These are phyloP conservation scores for Molossus molossus DNA, from an alignment of 2,797 vertebrate species.

Conservation along the genomic window DNA sequence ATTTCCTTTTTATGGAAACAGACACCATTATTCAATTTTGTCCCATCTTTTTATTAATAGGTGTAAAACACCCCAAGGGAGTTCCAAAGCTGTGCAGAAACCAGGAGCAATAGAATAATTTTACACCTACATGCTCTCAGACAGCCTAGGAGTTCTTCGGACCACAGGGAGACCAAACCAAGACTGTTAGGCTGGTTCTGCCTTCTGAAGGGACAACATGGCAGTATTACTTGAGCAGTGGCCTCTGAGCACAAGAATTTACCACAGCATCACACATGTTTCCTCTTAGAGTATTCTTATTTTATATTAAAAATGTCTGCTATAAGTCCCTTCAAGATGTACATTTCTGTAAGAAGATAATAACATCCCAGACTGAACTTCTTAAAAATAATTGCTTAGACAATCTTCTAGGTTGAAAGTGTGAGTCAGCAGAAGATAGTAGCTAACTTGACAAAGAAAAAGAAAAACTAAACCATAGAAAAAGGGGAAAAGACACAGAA, in stretches of 20 bases:
- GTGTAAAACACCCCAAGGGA: slow-evolving; percentile 70
- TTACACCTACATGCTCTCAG: neutral
- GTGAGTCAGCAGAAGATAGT: neutral
- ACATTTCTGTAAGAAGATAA: neutral
- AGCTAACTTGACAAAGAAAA: neutral
- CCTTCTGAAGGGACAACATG: neutral
- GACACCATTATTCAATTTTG: slow-evolving; percentile 85
- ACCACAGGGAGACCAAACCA: neutral
- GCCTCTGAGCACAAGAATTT: neutral
- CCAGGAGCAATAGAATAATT: slow-evolving; percentile 55
- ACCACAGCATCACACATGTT: neutral
- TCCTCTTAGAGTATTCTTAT: neutral
- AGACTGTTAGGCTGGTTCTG: neutral
- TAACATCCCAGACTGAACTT: neutral
- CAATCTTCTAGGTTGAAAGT: slow-evolving; percentile 27
- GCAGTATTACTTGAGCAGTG: neutral
- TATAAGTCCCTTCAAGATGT: neutral
- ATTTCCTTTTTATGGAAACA: slow-evolving; percentile 79
- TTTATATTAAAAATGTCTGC: neutral
- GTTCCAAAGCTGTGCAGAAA: slow-evolving; percentile 66
- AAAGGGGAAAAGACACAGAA: neutral
- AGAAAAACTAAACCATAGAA: neutral
- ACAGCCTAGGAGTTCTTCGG: slow-evolving; percentile 1
- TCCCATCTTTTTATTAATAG: slow-evolving; percentile 85
- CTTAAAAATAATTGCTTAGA: slow-evolving; percentile 28